Percentiles rank a stretch among this genome's conserved stretches.
Evolutionary conservation across 1,140 invertebrate genomes (phyloP).

Genomic region (Sminthurinus signatus): DNA sequence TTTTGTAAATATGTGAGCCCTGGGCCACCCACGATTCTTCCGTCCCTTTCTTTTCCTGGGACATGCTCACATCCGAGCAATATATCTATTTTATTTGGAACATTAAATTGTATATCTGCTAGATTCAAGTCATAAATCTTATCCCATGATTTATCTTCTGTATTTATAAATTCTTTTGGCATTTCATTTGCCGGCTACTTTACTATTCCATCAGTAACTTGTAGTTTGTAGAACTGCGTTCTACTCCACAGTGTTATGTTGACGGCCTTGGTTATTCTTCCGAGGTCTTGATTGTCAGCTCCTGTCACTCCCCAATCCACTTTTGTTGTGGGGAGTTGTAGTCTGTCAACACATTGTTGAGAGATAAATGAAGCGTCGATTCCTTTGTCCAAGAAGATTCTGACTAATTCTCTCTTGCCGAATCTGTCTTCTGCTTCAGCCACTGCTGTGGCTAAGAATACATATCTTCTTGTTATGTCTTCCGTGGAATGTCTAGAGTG

Average conservation of each 20-base stretch:
- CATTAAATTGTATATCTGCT: conserved; percentile 43
- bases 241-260: not conserved
- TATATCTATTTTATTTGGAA: conserved; percentile 38
- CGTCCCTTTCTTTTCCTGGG: conserved; percentile 37
- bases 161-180: no score
- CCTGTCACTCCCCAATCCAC: not conserved
- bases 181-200: not conserved
- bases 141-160: not conserved
- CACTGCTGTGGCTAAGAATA: no score
- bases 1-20: conserved; percentile 20
- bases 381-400: not conserved
- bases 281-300: not conserved
- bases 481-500: no score
- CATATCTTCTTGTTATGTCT: no score
- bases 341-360: not conserved
- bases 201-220: not conserved
- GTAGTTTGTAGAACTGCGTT: no score
- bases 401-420: no score
- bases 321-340: not conserved
- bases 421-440: no score
- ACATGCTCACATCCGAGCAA: conserved; percentile 42
- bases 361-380: not conserved
- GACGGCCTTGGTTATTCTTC: not conserved
- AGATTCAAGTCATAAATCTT: conserved; percentile 17
- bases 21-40: conserved; percentile 32